Evolutionary conservation across 1,140 invertebrate genomes (phyloP).

Genomic region (Sycophila sp.): DNA sequence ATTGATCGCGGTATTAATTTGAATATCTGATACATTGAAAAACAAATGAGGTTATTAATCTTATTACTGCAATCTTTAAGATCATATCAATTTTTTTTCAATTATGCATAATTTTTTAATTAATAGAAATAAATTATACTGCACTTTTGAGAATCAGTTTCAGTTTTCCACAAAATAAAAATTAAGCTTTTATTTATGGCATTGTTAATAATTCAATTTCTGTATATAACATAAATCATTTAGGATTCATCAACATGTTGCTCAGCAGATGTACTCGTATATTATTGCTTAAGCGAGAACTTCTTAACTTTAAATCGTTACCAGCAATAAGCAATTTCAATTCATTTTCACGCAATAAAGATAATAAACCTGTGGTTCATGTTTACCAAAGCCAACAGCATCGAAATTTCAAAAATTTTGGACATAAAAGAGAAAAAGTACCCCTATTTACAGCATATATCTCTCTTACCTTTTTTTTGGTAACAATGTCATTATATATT

Average conservation of each 20-base stretch:
- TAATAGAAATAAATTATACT: not conserved
- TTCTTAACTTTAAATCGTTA: no score
- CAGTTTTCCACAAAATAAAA: no score
- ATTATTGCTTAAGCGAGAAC: not conserved
- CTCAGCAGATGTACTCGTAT: not conserved
- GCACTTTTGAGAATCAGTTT: not conserved
- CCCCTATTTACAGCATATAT: not conserved
- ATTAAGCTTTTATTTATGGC: no score
- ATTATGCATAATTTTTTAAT: not conserved
- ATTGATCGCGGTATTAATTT: no score
- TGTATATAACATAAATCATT: not conserved
- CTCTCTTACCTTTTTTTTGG: not conserved
- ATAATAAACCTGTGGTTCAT: not conserved
- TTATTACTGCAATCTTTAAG: no score
- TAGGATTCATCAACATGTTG: slow-evolving; percentile 10
- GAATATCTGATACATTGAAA: no score
- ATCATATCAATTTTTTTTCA: not conserved
- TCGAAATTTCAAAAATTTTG: slow-evolving; percentile 68
- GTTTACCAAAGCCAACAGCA: slow-evolving; percentile 34
- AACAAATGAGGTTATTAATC: no score
- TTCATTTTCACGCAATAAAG: no score
- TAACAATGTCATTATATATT: not conserved
- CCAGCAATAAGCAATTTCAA: no score
- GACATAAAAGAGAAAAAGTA: slow-evolving; percentile 56
- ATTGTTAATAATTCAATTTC: no score